These are phyloP conservation scores for Eupeodes latifasciatus DNA, from an alignment of 2,888 invertebrate genomes.

Conservation along the genomic window DNA sequence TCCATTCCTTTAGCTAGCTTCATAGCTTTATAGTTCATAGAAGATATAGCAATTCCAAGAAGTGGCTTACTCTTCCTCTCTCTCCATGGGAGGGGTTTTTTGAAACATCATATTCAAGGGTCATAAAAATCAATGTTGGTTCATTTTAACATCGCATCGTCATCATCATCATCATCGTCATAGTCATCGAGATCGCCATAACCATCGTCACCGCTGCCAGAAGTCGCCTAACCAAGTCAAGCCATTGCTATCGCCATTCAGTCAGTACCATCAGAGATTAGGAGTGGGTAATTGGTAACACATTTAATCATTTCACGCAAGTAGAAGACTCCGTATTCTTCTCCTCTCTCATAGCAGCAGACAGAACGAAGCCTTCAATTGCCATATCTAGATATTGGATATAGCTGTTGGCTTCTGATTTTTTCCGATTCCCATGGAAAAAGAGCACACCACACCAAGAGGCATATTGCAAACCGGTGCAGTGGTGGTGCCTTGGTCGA, in stretches of 20 bases:
- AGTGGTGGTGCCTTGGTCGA: not conserved
- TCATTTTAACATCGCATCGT: slow-evolving; percentile 26
- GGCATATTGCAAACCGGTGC: slow-evolving; percentile 33
- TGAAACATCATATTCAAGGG: slow-evolving; percentile 42
- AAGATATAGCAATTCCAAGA: slow-evolving; percentile 62
- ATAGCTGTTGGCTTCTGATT: slow-evolving; percentile 47
- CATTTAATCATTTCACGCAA: slow-evolving; percentile 73
- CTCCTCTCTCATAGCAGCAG: not conserved
- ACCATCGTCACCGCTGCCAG: not conserved
- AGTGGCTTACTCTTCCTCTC: slow-evolving; percentile 45
- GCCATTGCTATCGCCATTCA: not conserved
- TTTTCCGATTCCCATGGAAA: slow-evolving; percentile 67
- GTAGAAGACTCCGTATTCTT: not conserved
- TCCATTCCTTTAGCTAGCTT: not conserved
- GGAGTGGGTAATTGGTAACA: slow-evolving; percentile 71
- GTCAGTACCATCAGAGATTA: slow-evolving; percentile 63
- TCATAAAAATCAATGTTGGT: slow-evolving; percentile 66
- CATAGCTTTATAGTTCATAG: slow-evolving; percentile 12
- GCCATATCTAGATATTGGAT: slow-evolving; percentile 26
- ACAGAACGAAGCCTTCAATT: slow-evolving; percentile 5
- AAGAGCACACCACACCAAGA: slow-evolving; percentile 30
- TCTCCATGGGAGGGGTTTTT: not conserved
- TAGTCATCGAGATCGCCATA: slow-evolving; percentile 10
- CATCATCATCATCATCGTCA: slow-evolving; percentile 38
- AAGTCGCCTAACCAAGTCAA: too few relatives aligned